Base-by-base conservation (phyloP, 2,113 vertebrate species). In the Pelobates fuscus region DNA sequence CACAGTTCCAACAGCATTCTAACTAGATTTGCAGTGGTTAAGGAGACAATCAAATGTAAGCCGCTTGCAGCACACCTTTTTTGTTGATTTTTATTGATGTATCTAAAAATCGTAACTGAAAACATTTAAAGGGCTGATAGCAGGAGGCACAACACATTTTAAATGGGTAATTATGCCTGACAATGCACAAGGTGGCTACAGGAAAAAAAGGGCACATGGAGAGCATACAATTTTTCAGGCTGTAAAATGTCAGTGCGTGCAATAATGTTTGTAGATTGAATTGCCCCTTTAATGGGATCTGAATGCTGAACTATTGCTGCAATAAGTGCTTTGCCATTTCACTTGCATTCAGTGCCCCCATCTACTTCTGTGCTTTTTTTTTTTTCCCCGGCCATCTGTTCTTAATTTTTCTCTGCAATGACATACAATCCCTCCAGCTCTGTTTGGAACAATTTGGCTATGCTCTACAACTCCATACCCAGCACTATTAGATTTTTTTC, bases 371-470 rank as follows among this genome's bases (percentile, higher is more conserved):
- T 67, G 54, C 57, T 63, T 32, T 63, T n/a, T 63, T 63, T 63
- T 57, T 75, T 67, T 77, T 61, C 26, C 61, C 73, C 25, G 55
- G 41, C 73, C 73, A 77, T 77, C 73, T 73, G 71, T 59, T 71
- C 44, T 37, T 73, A 25, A 59, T 79, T 79, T 63, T 37, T 54
- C 20, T 63, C 71, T 55, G 52, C 65, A 26, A 54, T 52, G 55
- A 67, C 65, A 73, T 46, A 44, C 58, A 58, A 64, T 64, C 44
- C 65, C 46, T 77, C 63, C 61, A 49, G 67, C 76, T 77, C 21
- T 29, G 58, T 66, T 37, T 29, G 63, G 70, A 52, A 58, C 30
- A 44, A 67, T 69, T 77, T 79, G 77, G 72, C 63, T 67, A 61
- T 61, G 64, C 58, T 68, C 59, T 61, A 41, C 17, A 6, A 59